Evolutionary conservation across 2,113 vertebrate species (phyloP).

Genomic region (Pygoscelis antarcticus): DNA sequence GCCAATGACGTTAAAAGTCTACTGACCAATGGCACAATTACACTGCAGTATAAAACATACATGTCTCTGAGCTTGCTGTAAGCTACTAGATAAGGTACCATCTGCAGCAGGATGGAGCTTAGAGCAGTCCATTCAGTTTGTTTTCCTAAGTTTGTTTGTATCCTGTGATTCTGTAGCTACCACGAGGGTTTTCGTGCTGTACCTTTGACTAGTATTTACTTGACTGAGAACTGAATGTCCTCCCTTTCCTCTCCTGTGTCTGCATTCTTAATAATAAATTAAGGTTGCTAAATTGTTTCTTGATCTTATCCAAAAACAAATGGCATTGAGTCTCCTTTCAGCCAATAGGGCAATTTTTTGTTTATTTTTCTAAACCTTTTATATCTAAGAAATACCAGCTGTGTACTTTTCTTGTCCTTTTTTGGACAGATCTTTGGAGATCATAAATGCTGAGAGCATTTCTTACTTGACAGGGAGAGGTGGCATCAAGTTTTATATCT

Average conservation of each 20-base stretch:
- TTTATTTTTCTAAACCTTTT: neutral
- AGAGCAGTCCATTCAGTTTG: neutral
- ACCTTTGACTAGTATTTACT: neutral
- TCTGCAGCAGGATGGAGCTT: neutral
- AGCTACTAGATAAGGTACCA: neutral
- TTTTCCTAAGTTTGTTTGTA: constrained; percentile 15
- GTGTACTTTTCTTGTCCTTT: neutral
- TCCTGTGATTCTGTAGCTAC: neutral
- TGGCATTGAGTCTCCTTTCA: neutral
- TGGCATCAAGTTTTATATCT: neutral
- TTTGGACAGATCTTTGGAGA: neutral
- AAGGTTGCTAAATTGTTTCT: neutral
- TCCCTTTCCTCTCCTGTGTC: neutral
- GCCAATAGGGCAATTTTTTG: neutral
- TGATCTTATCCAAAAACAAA: neutral
- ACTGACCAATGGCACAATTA: neutral
- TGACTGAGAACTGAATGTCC: neutral
- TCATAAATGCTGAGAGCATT: neutral
- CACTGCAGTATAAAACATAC: neutral
- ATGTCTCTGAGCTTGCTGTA: neutral
- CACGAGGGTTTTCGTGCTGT: neutral
- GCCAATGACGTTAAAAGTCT: neutral
- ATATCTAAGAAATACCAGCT: neutral
- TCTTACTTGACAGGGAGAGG: neutral
- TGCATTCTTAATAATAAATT: neutral